These are phyloP conservation scores for Tenodera sinensis DNA, from an alignment of 2,888 invertebrate genomes.

Conservation along the genomic window DNA sequence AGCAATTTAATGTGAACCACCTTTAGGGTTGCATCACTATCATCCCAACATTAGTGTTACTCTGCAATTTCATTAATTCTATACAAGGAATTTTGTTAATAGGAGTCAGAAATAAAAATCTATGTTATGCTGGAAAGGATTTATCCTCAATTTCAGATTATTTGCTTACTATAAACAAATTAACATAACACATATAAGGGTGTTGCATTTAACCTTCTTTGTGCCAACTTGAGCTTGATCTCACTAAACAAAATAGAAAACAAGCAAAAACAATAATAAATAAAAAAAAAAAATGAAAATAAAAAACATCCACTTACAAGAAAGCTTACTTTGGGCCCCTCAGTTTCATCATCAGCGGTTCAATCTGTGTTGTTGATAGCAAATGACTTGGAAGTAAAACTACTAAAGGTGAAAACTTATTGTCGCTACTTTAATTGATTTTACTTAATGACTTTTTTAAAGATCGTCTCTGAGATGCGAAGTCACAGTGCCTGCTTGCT, in stretches of 20 bases:
- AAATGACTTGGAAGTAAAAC: not conserved
- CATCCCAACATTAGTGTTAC: too few relatives aligned
- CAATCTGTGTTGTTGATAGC: not conserved
- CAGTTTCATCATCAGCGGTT: not conserved
- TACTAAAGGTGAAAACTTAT: not conserved
- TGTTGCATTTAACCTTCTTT: not conserved
- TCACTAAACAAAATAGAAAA: not conserved
- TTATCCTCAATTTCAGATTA: not conserved
- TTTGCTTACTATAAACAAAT: not conserved
- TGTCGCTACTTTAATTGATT: not conserved
- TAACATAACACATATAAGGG: not conserved
- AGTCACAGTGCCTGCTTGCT: slow-evolving; percentile 22
- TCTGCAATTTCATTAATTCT: too few relatives aligned
- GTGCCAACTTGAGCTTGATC: not conserved
- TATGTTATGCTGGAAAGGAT: too few relatives aligned
- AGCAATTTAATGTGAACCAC: too few relatives aligned
- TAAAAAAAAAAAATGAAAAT: slow-evolving; percentile 12
- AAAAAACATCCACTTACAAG: slow-evolving; percentile 21
- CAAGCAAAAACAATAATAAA: not conserved
- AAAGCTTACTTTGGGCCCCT: slow-evolving; percentile 3
- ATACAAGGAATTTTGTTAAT: too few relatives aligned
- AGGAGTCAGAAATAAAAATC: too few relatives aligned
- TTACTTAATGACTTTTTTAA: not conserved
- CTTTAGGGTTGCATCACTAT: too few relatives aligned
- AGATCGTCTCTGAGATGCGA: not conserved